Evolutionary conservation across 2,888 invertebrate genomes (phyloP).

Genomic region (Lypha dubia): DNA sequence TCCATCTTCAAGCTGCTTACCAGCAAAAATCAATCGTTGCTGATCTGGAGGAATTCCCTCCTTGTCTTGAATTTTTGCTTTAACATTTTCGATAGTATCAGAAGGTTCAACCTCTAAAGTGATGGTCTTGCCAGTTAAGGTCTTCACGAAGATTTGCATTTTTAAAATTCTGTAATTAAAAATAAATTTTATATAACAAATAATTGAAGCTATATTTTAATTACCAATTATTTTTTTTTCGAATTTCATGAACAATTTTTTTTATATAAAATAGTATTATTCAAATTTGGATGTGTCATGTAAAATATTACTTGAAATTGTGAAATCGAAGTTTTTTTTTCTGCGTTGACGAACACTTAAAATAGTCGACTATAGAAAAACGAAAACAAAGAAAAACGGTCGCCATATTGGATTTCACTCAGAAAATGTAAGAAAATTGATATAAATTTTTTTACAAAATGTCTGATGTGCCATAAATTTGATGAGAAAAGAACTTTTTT

Average conservation of each 20-base stretch:
- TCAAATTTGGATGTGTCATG: no score
- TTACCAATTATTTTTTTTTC: no score
- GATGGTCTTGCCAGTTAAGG: slow-evolving; percentile 79
- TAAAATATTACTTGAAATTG: not conserved
- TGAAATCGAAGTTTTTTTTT: slow-evolving; percentile 39
- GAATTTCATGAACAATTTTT: no score
- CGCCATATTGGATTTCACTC: slow-evolving; percentile 1
- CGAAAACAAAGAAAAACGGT: not conserved
- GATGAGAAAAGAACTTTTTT: not conserved
- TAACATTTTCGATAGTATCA: slow-evolving; percentile 76
- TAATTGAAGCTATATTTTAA: no score
- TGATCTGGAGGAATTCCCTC: slow-evolving; percentile 81
- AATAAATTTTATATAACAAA: not conserved
- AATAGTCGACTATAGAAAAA: not conserved
- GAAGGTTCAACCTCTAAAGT: slow-evolving; percentile 79
- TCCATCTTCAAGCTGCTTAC: slow-evolving; percentile 79
- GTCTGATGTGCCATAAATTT: no score
- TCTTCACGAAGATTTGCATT: slow-evolving; percentile 80
- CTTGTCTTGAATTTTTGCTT: slow-evolving; percentile 79
- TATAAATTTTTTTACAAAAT: not conserved
- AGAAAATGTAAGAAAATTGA: not conserved
- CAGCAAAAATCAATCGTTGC: slow-evolving; percentile 80
- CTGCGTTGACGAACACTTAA: slow-evolving; percentile 36
- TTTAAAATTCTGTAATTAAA: slow-evolving; percentile 58
- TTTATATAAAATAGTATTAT: no score